A percentile compares a stretch with the other conserved stretches of the same genome.
Conservation (phyloP, 2,797 vertebrate genomes). For the Siniperca scherzeri region DNA sequence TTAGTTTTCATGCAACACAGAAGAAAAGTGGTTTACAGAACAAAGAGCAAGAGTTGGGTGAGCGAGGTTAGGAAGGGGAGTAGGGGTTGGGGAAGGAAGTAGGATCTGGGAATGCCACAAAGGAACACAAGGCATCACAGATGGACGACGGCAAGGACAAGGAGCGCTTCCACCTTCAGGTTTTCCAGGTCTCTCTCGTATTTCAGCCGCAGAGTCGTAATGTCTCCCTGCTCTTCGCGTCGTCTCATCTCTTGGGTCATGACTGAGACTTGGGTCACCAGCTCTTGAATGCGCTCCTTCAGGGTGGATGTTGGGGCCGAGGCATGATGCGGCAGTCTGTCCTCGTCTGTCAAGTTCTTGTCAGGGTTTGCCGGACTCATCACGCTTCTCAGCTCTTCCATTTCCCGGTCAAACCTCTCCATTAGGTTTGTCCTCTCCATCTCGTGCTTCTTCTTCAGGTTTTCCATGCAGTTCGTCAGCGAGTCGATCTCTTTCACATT, state of each 20-base stretch:
- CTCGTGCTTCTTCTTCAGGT: constrained; percentile 84
- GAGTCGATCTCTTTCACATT: constrained; percentile 84
- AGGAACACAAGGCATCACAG: constrained; percentile 86
- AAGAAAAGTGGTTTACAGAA: constrained; percentile 66
- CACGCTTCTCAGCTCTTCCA: constrained; percentile 79
- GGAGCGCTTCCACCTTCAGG: constrained; percentile 89
- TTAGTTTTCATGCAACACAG: constrained; percentile 86
- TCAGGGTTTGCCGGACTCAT: constrained; percentile 47
- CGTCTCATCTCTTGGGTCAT: constrained; percentile 83
- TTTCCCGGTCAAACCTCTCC: constrained; percentile 77
- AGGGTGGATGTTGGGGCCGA: constrained; percentile 60
- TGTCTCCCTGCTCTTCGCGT: constrained; percentile 79
- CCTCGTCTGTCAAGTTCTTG: constrained; percentile 11
- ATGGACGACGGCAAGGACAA: constrained; percentile 83
- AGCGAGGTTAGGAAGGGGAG: constrained; percentile 66
- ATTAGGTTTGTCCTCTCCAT: constrained; percentile 71
- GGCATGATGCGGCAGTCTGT: fast-evolving
- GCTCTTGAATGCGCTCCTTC: constrained; percentile 83
- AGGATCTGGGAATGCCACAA: constrained; percentile 84
- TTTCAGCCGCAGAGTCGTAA: constrained; percentile 85
- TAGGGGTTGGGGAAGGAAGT: constrained; percentile 53
- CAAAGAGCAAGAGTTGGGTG: constrained; percentile 62
- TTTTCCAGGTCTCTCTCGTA: constrained; percentile 89
- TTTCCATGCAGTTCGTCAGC: constrained; percentile 84
- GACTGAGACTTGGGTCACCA: constrained; percentile 81